Percentiles rank a stretch among this genome's conserved stretches.
Conservation (phyloP, 1,140 invertebrate genomes). For the Meloidogyne exigua region DNA sequence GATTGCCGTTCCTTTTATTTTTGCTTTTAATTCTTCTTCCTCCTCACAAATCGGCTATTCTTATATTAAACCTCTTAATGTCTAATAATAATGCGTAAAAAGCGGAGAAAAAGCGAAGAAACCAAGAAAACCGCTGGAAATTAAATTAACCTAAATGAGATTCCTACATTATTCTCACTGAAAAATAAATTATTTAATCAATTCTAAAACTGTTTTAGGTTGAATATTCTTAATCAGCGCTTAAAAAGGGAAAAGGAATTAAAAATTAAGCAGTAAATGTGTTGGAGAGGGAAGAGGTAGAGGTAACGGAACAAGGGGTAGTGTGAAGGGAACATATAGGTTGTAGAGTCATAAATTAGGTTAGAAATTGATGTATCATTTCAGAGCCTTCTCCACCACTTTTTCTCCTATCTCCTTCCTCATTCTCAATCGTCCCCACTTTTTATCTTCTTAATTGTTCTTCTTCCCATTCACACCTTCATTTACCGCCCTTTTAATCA, state of each 20-base stretch:
- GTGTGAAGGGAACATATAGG: background rate
- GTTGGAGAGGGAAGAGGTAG: background rate
- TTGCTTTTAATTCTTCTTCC: background rate
- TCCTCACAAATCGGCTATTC: background rate
- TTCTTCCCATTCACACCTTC: background rate
- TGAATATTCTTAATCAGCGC: background rate
- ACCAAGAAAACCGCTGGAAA: background rate
- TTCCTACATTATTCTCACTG: background rate
- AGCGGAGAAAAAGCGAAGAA: background rate
- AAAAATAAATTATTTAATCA: background rate
- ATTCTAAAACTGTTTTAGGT: background rate
- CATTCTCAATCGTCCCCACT: background rate
- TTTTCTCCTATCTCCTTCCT: background rate
- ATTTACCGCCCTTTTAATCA: background rate
- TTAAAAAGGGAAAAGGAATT: background rate
- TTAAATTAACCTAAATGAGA: conserved; percentile 5
- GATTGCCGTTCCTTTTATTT: background rate
- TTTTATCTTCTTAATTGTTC: conserved; percentile 3
- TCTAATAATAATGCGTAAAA: background rate
- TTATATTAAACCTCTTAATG: background rate
- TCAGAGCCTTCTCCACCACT: background rate
- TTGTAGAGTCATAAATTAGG: background rate
- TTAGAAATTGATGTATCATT: background rate
- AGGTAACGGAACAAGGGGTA: background rate
- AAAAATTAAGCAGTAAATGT: background rate